Evolutionary conservation across 2,888 invertebrate genomes (phyloP), one percentile per base, ranked within the genome.

Genomic region (Clunio marinus): DNA sequence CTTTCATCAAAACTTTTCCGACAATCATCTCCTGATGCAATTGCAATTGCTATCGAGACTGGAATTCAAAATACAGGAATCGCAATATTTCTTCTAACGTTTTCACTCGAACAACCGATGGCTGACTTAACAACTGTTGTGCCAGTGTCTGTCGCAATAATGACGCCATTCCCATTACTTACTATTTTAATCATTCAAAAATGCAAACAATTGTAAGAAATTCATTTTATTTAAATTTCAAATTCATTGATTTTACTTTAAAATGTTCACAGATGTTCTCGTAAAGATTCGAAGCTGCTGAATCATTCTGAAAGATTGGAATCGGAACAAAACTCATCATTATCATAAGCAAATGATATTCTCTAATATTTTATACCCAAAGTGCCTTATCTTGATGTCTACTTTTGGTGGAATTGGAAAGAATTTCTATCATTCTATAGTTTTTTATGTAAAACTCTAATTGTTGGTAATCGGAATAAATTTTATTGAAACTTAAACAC

Each of bases 21-120:
- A 25, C 90, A 89, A 75, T 81, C 84, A 3, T 77, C 82, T 51
- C 76, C 82, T 2, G 91, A 95, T 77, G 80, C 86, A 1, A 79
- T 92, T n/a, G 93, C 96, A 3, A 94, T 96, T 74, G 88, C 92
- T 59, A 88, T 96, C 60, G 96, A 96, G 81, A 91, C 93, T 2
- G 94, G 96, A 63, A 87, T 96, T 67, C 95, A 96, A 80, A 96
- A 96, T 80, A 94, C 95, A 0, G 95, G 94, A 51, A 88, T 96
- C 71, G 85, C 95, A 0, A 95, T 96, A 74, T 92, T 96, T 77
- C 81, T 96, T 72, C 80, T 96, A 67, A 81, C 89, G 69, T 87
- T 92, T 75, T 86, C 91, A 2, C 81, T 96, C 69, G 85, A 84
- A 0, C 90, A 93, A 74, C 96, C 96, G 0, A 88, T 89, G 71